Percentiles rank a stretch among this genome's conserved stretches.
These are phyloP conservation scores for Periparus ater DNA, from an alignment of 2,797 vertebrate genomes.

Conservation along the genomic window DNA sequence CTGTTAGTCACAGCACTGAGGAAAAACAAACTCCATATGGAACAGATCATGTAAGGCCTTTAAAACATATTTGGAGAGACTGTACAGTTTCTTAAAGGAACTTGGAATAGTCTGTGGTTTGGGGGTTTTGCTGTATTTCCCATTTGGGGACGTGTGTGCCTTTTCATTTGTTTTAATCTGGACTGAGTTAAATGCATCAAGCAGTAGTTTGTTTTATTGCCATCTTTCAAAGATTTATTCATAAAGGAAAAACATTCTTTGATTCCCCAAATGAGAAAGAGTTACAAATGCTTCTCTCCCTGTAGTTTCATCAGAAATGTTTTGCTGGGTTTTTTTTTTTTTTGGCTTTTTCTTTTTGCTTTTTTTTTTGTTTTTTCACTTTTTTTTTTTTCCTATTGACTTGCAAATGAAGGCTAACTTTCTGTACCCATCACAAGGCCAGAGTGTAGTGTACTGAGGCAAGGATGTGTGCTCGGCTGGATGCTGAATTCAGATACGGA, in stretches of 20 bases:
- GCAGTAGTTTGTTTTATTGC: slow-evolving; percentile 24
- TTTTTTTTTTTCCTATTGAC: not conserved
- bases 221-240: not conserved
- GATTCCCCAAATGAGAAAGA: not conserved
- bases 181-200: not conserved
- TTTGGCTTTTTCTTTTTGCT: not conserved
- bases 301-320: not conserved
- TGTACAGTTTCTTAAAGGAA: slow-evolving; percentile 33
- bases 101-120: slow-evolving; percentile 16
- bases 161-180: slow-evolving; percentile 47
- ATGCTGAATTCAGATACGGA: not conserved
- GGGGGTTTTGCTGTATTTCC: not conserved
- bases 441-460: not conserved
- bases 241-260: not conserved
- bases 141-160: not conserved
- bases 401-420: not conserved
- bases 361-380: not conserved
- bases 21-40: slow-evolving; percentile 58
- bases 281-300: not conserved
- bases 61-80: slow-evolving; percentile 49
- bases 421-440: not conserved
- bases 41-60: slow-evolving; percentile 56
- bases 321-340: not conserved
- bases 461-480: not conserved
- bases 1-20: slow-evolving; percentile 55